Evolutionary conservation across 2,113 vertebrate species (phyloP).

Genomic region (Pedetes capensis): DNA sequence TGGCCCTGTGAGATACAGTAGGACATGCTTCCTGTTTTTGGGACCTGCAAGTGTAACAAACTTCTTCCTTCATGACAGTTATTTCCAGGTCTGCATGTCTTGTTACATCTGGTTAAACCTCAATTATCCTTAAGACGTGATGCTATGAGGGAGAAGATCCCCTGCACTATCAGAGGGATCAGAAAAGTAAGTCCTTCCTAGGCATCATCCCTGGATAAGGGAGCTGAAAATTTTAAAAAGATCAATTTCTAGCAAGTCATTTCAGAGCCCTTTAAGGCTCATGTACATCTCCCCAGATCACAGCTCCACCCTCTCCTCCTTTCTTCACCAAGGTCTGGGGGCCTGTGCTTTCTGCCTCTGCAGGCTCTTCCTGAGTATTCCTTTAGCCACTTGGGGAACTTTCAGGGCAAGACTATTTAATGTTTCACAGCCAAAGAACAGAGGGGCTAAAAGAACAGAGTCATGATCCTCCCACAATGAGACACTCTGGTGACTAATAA

Average conservation of each 20-base stretch:
- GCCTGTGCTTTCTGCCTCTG: background rate
- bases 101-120: background rate
- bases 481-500: background rate
- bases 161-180: background rate
- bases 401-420: background rate
- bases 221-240: background rate
- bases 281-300: background rate
- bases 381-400: background rate
- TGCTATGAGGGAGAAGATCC: background rate
- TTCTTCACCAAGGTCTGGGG: background rate
- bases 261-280: background rate
- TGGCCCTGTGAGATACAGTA: background rate
- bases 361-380: background rate
- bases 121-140: background rate
- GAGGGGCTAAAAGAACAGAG: background rate
- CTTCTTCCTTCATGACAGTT: background rate
- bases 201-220: background rate
- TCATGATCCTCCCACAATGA: background rate
- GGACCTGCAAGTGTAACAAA: background rate
- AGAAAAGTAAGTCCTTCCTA: background rate
- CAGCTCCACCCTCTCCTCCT: background rate
- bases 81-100: background rate
- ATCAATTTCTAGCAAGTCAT: background rate
- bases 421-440: constrained; percentile 4
- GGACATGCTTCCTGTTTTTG: background rate